Percentiles rank a stretch among this genome's conserved stretches.
phyloP scores from a whole-genome alignment of 2,113 vertebrate species.

The Noturus placidus region DNA sequence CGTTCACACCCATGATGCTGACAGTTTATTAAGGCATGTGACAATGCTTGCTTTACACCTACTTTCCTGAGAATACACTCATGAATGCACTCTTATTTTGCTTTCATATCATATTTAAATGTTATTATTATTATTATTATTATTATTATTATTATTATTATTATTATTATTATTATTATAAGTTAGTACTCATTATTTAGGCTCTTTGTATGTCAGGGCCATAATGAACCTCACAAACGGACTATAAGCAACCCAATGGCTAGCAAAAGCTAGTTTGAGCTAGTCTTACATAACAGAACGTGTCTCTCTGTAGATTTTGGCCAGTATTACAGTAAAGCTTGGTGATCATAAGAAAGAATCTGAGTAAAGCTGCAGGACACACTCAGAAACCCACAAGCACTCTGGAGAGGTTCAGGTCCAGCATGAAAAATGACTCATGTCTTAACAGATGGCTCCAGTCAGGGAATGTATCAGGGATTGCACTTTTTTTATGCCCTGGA shows the following conservation, averaged over 20 bases:
- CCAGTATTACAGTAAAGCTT: not conserved
- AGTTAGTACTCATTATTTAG: not conserved
- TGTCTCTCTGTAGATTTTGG: not conserved
- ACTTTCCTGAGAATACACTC: too few species aligned
- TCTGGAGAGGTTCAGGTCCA: slow-evolving; percentile 41
- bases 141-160: not conserved
- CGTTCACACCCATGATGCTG: too few species aligned
- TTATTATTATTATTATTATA: not conserved
- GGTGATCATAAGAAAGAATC: not conserved
- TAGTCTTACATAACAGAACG: not conserved
- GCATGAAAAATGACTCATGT: slow-evolving; percentile 47
- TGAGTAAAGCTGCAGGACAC: not conserved
- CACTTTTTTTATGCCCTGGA: slow-evolving; percentile 26
- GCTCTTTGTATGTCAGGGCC: not conserved
- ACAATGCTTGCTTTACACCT: too few species aligned
- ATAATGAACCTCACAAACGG: not conserved
- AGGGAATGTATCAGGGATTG: slow-evolving; percentile 1
- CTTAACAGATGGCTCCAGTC: slow-evolving; percentile 37
- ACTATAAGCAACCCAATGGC: not conserved
- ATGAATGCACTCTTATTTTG: too few species aligned
- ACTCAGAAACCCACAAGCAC: not conserved
- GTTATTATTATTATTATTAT: too few species aligned
- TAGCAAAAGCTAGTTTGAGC: not conserved
- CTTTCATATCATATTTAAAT: too few species aligned
- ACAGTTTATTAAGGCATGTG: too few species aligned